Evolutionary conservation across 2,797 vertebrate species (phyloP), one percentile per base, ranked within the genome.

Genomic region (Hyperoplus lanceolatus): DNA sequence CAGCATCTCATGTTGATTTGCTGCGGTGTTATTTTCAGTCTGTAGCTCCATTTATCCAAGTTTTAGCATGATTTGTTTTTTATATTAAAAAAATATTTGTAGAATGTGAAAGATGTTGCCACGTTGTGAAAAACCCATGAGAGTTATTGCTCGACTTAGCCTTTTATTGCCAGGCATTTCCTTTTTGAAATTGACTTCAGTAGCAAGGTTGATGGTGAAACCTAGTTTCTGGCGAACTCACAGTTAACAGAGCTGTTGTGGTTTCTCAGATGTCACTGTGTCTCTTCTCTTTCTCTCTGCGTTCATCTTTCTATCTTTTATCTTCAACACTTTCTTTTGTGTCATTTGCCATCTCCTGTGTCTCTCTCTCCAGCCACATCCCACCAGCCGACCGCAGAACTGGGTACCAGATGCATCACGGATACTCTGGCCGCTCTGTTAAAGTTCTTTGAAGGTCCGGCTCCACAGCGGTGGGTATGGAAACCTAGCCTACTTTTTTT

Each of bases 361-460:
- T 62, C 15, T 57, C 9, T 77, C 77, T 88, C 80, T 83, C 87
- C 72, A 1, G 77, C 86, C 85, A 75, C 85, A 82, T 63, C 70
- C 66, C 66, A 77, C 50, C 15, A 76, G 50, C 75, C 48, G 16
- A 85, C 89, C 87, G 53, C 86, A 80, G 70, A 9, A 3, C 2
- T 5, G 1, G 1, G 18, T 71, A 68, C 54, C 51, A 5, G 2
- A 11, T 15, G 53, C 89, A 83, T 90, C 87, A 82, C 0, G 60
- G 84, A 42, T 76, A 51, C 42, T 65, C n/a, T 12, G 39, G 64
- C 18, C 74, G 21, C 13, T 16, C 12, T 57, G 73, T 67, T 80
- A 87, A 91, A 85, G 71, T 71, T n/a, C 38, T 84, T 55, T 76
- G 15, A 78, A 69, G 53, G 77, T 71, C 74, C 5, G 1, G 6